A percentile compares a stretch with the other conserved stretches of the same genome.
Conservation (phyloP, 2,888 invertebrate species). For the Dolichopus griseipennis region DNA sequence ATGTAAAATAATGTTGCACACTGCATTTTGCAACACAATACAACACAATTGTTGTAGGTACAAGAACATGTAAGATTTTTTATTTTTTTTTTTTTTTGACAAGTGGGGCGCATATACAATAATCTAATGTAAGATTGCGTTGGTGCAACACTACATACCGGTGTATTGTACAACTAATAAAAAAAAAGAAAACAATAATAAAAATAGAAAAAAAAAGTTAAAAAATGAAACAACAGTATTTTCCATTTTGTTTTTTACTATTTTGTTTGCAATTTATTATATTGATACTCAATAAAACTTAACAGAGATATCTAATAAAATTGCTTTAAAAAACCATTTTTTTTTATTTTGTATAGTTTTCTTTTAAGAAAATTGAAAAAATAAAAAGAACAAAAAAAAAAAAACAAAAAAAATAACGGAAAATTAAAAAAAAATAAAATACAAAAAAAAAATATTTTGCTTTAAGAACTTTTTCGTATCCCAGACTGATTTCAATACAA, state of each 20-base stretch:
- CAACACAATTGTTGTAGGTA: neutral
- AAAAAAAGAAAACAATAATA: neutral
- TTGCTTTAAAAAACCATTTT: too few species aligned
- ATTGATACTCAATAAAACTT: neutral
- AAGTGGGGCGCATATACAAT: neutral
- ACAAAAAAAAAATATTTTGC: neutral
- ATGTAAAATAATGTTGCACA: neutral
- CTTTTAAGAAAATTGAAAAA: too few species aligned
- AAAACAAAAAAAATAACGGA: neutral
- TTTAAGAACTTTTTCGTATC: too few species aligned
- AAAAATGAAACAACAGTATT: too few species aligned
- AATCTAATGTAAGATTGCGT: constrained; percentile 1
- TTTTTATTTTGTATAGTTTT: too few species aligned
- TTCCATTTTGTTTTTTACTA: too few species aligned
- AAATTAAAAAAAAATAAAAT: neutral
- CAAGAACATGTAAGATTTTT: neutral
- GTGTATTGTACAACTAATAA: neutral
- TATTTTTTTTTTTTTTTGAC: neutral
- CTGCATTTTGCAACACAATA: neutral
- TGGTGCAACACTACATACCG: neutral
- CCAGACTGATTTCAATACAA: too few species aligned
- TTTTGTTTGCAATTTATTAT: neutral
- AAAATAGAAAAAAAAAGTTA: too few species aligned
- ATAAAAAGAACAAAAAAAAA: neutral
- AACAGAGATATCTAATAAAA: neutral